Percentiles rank a stretch among this genome's conserved stretches.
Evolutionary conservation across 2,888 invertebrate species (phyloP).

Genomic region (Mechanitis messenoides): DNA sequence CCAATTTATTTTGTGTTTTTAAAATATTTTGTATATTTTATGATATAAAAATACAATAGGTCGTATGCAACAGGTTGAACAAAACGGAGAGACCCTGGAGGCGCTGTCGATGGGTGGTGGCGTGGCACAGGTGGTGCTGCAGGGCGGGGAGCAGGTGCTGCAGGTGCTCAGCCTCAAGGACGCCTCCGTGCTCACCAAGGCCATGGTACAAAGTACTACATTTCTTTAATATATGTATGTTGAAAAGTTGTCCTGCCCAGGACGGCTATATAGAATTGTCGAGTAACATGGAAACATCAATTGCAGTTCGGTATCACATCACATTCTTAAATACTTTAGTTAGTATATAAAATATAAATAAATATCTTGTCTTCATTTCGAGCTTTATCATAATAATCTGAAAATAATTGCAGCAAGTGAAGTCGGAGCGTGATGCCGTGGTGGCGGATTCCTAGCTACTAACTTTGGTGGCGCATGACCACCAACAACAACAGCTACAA

Average conservation of each 20-base stretch:
- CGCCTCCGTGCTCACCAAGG: conserved; percentile 87
- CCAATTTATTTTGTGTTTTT: conserved; percentile 9
- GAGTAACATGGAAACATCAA: too few species aligned
- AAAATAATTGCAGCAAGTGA: conserved; percentile 75
- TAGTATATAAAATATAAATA: too few species aligned
- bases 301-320: too few species aligned
- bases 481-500: conserved; percentile 20
- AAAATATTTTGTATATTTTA: background rate
- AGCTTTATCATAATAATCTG: background rate
- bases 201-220: conserved; percentile 74
- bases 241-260: too few species aligned
- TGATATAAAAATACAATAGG: background rate
- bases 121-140: conserved; percentile 89
- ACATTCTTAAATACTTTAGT: too few species aligned
- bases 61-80: conserved; percentile 80
- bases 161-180: conserved; percentile 92
- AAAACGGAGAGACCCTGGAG: conserved; percentile 84
- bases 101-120: conserved; percentile 86
- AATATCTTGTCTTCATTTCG: too few species aligned
- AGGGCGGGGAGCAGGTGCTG: conserved; percentile 84
- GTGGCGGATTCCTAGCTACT: conserved; percentile 71
- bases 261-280: too few species aligned
- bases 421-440: conserved; percentile 81
- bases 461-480: conserved; percentile 44
- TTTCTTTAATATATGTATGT: too few species aligned